Evolutionary conservation across 2,888 invertebrate species (phyloP), one percentile per base, ranked within the genome.

Genomic region (Synergus laeviventris): DNA sequence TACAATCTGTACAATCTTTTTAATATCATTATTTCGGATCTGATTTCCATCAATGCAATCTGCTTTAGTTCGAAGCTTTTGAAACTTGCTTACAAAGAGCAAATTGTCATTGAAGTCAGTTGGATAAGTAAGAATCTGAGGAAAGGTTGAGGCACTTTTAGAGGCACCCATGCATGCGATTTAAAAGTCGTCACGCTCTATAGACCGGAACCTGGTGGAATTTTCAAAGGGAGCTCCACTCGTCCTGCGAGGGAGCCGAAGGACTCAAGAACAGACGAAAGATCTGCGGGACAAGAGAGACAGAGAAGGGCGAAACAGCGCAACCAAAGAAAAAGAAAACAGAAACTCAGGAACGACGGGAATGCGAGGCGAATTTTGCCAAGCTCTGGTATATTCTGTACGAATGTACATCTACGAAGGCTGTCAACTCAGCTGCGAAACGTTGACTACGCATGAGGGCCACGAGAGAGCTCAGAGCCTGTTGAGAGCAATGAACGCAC

Each of bases 171-270:
- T 81, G 84, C 84, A 79, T 83, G 82, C 80, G 79, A 82, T 81
- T 81, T 80, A 78, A 81, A 78, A 80, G 81, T 84, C 85, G 85
- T 85, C 81, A 83, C 78, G 84, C 84, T 84, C 83, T 83, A 81
- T 79, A 81, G 84, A 83, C 85, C 84, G 81, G 82, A 83, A 84
- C 84, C 82, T 78, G 79, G 76, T 78, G 78, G 77, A 79, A 83
- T 79, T 81, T 83, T 82, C 76, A 78, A 75, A 75, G 77, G 75
- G 77, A 78, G 56, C 60, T 45, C 39, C 39, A 64, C 39, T 49
- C 8, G 49, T 49, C 16, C 49, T 49, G 49, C n/a, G n/a, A 49
- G n/a, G 49, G n/a, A n/a, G n/a, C n/a, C 76, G 77, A 74, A 75
- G 70, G 76, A 76, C 76, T 77, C 76, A 64, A 73, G 77, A 77